Evolutionary conservation across 1,140 invertebrate species (phyloP).

Genomic region (Rhizoglyphus robini): DNA sequence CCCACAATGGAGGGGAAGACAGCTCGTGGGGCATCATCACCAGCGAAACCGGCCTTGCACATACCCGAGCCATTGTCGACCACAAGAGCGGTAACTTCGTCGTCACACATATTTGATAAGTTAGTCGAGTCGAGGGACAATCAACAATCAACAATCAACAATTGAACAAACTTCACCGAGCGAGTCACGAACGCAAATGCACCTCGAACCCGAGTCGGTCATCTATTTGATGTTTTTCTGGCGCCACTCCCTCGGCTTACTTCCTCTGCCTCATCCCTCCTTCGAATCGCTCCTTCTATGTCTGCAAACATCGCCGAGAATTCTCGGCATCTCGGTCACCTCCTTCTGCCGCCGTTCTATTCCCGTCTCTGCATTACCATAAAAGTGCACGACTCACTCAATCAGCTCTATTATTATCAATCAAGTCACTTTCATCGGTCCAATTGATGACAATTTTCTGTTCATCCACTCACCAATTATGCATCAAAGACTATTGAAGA

Average conservation of each 20-base stretch:
- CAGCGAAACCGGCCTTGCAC: conserved; percentile 51
- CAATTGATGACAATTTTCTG: too few species aligned
- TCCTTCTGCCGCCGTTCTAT: background rate
- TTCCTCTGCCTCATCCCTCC: background rate
- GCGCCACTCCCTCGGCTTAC: background rate
- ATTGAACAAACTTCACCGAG: background rate
- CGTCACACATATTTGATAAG: conserved; percentile 42
- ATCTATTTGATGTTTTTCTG: background rate
- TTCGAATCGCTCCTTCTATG: conserved; percentile 3
- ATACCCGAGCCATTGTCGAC: conserved; percentile 51
- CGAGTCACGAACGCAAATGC: background rate
- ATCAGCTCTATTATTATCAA: too few species aligned
- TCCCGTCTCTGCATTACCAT: conserved; percentile 7
- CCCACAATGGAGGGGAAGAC: conserved; percentile 50
- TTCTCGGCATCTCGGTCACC: background rate
- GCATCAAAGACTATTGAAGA: too few species aligned
- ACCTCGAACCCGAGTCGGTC: background rate
- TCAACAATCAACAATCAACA: background rate
- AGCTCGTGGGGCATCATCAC: conserved; percentile 50
- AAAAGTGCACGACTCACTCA: conserved; percentile 2
- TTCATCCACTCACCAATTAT: too few species aligned
- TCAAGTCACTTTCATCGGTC: too few species aligned
- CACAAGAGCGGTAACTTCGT: conserved; percentile 47
- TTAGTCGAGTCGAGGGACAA: background rate
- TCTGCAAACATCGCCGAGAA: background rate